phyloP scores from a whole-genome alignment of 2,888 invertebrate species.

The Ceramica pisi region DNA sequence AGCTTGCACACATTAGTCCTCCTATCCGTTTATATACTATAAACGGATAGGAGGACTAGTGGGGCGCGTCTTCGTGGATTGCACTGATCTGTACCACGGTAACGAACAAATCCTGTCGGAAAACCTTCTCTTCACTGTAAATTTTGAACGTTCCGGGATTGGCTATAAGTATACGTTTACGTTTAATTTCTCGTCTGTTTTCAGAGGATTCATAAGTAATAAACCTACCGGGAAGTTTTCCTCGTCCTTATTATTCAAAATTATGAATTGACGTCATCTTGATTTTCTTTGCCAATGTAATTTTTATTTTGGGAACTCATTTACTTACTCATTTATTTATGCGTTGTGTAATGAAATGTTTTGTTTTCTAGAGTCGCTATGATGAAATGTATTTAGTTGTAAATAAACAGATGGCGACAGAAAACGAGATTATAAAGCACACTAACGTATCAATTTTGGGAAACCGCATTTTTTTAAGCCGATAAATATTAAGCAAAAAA shows the following conservation, averaged over 20 bases:
- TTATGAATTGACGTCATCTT: conserved; percentile 27
- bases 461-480: neutral
- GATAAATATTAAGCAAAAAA: neutral
- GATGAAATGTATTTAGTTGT: neutral
- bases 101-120: neutral
- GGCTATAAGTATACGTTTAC: neutral
- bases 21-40: too few relatives aligned
- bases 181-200: conserved; percentile 13
- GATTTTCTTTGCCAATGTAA: conserved; percentile 12
- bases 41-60: too few relatives aligned
- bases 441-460: neutral
- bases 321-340: neutral
- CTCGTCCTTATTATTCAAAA: conserved; percentile 1
- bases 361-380: neutral
- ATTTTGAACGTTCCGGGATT: neutral
- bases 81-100: too few relatives aligned
- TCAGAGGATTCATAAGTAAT: conserved; percentile 14
- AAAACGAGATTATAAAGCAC: neutral
- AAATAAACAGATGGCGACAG: neutral
- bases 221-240: neutral
- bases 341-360: neutral
- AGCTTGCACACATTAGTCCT: too few relatives aligned
- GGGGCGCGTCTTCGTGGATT: too few relatives aligned
- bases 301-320: neutral
- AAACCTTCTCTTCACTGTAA: neutral